Conservation (phyloP, 2,888 invertebrate species). For the Pimpla rufipes region DNA sequence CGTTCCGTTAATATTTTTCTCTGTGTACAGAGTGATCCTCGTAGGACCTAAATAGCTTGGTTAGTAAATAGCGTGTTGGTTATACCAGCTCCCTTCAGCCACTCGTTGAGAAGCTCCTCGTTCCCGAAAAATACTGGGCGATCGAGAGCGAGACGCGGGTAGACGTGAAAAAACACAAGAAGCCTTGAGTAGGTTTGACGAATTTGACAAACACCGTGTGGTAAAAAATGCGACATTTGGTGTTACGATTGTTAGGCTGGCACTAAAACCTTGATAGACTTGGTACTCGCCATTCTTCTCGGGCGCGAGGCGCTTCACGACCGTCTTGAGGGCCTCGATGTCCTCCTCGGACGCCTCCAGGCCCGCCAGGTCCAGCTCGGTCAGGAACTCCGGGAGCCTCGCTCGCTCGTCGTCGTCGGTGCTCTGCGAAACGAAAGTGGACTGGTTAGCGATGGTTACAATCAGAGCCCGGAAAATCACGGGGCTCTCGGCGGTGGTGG, state of each 20-base stretch:
- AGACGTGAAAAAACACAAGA: constrained; percentile 57
- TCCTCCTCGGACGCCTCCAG: constrained; percentile 81
- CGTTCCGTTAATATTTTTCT: too few relatives aligned
- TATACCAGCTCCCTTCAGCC: constrained; percentile 83
- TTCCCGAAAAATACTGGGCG: constrained; percentile 83
- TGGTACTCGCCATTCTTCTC: constrained; percentile 85
- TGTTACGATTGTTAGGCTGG: constrained; percentile 54
- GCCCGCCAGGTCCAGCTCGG: constrained; percentile 80
- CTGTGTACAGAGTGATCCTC: too few relatives aligned
- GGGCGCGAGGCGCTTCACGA: constrained; percentile 83
- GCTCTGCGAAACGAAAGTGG: constrained; percentile 58
- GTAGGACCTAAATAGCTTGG: background rate
- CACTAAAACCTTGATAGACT: constrained; percentile 81
- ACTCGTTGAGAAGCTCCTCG: constrained; percentile 83
- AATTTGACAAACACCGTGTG: constrained; percentile 25
- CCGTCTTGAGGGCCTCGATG: constrained; percentile 79
- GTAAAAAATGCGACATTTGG: background rate
- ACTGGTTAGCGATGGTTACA: too few relatives aligned
- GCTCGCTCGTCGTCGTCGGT: constrained; percentile 74
- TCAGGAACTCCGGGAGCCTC: constrained; percentile 80
- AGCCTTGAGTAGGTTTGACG: constrained; percentile 59
- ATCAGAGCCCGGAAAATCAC: constrained; percentile 4
- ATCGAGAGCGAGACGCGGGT: constrained; percentile 44
- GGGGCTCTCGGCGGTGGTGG: background rate
- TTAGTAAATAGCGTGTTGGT: constrained; percentile 58